These are phyloP conservation scores for Misgurnus mizolepis DNA, from an alignment of 2,113 vertebrate species.

Conservation along the genomic window DNA sequence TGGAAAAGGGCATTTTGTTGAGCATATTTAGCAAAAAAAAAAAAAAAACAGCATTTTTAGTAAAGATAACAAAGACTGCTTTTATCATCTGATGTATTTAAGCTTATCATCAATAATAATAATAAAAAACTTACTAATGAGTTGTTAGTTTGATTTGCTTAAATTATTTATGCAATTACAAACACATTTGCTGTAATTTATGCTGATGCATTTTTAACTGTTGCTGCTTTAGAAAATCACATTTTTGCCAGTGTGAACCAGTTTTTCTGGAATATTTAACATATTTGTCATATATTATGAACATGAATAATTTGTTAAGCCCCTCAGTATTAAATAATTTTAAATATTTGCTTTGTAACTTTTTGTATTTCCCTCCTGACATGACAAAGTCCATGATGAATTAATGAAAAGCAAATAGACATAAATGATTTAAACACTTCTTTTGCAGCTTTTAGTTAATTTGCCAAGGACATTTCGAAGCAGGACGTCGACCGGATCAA, in stretches of 20 bases:
- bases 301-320: conserved; percentile 17
- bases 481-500: conserved; percentile 1
- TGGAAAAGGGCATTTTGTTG: background rate
- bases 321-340: conserved; percentile 1
- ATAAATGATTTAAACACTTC: background rate
- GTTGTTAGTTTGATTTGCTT: conserved; percentile 5
- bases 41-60: background rate
- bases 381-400: background rate
- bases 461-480: conserved; percentile 5
- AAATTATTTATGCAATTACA: conserved; percentile 4
- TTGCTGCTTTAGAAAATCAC: background rate
- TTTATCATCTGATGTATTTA: background rate
- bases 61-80: background rate
- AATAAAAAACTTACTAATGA: background rate
- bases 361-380: background rate
- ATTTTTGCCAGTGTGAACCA: background rate
- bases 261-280: conserved; percentile 20
- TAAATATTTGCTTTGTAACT: conserved; percentile 8
- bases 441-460: conserved; percentile 23
- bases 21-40: background rate
- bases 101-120: background rate
- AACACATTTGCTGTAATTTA: conserved; percentile 13
- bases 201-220: background rate
- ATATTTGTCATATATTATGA: conserved; percentile 5
- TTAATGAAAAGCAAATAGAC: background rate